Evolutionary conservation across 2,888 invertebrate genomes (phyloP).

Genomic region (Drosophila nigritarsus): DNA sequence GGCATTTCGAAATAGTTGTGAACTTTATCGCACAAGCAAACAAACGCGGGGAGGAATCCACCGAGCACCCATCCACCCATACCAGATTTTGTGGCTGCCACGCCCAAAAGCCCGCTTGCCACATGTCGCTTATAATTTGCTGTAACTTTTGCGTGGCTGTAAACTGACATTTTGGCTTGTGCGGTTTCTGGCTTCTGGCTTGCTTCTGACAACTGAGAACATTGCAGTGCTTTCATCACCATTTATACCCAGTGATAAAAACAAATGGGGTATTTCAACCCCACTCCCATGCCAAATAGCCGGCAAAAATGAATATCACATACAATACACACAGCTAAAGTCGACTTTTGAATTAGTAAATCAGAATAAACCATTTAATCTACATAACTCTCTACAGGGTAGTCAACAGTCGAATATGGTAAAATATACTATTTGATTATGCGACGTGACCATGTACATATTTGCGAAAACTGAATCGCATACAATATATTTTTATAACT

Average conservation of each 20-base stretch:
- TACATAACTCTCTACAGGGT: not conserved
- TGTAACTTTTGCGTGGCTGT: constrained; percentile 57
- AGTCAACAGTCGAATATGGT: not conserved
- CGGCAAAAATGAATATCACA: not conserved
- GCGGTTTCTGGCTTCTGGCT: constrained; percentile 39
- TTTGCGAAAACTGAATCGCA: constrained; percentile 15
- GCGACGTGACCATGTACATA: not conserved
- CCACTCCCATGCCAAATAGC: not conserved
- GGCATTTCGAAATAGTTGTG: constrained; percentile 71
- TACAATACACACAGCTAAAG: not conserved
- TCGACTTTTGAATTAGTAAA: not conserved
- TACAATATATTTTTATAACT: constrained; percentile 25
- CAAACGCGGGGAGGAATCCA: constrained; percentile 12
- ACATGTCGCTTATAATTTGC: constrained; percentile 75
- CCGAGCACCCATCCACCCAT: constrained; percentile 14
- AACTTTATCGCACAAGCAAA: constrained; percentile 65
- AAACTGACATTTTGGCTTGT: constrained; percentile 64
- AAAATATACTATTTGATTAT: constrained; percentile 17
- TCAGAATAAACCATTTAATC: not conserved
- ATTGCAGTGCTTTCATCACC: constrained; percentile 10
- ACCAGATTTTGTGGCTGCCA: constrained; percentile 61
- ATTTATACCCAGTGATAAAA: constrained; percentile 9
- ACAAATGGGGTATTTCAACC: not conserved
- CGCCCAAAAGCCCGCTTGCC: constrained; percentile 45
- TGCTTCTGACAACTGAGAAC: constrained; percentile 38